Evolutionary conservation across 2,888 invertebrate genomes (phyloP), one percentile per base, ranked within the genome.

Genomic region (Hirtodrosophila cameraria): DNA sequence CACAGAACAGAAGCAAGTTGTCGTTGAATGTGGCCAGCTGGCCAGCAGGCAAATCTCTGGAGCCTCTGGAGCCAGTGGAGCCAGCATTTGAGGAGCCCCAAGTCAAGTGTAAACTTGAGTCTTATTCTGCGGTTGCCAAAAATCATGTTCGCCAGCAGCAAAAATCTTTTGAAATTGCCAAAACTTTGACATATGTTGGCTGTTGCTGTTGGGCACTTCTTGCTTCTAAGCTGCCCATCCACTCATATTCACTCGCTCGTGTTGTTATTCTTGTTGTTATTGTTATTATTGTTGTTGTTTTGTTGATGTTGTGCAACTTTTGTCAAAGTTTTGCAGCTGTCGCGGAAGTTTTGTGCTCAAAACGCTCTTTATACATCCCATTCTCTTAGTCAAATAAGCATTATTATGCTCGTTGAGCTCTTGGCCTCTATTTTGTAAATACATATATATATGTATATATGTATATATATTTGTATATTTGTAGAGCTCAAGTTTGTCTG

Each of bases 181-280:
- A n/a, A 83, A 83, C 72, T 82, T 82, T 77, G 81, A 73, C 79
- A 82, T 82, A 74, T 82, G 80, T 65, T 67, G 73, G 25, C 35
- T 39, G 33, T 27, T 20, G 15, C 27, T 20, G 3, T n/a, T n/a
- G n/a, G n/a, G 15, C 38, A 33, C 46, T 57, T 25, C 43, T 58
- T 50, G 12, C 39, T 30, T 23, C 67, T 36, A 69, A 50, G 50
- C 45, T 62, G 43, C 25, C 15, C 48, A 33, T 16, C 42, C 36
- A 18, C 6, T 11, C 12, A 30, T 48, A 16, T 12, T 41, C 33
- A 30, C 42, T 30, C 25, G 11, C 30, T 33, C 8, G 25, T 18
- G 30, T 28, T 42, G 9, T 13, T 45, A 12, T 45, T 59, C 4
- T 25, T 49, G 27, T 41, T 48, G 18, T 15, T 54, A 25, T n/a